A percentile compares a stretch with the other conserved stretches of the same genome.
phyloP scores from a whole-genome alignment of 2,797 vertebrate genomes.

The Platyrinchus mystaceus region DNA sequence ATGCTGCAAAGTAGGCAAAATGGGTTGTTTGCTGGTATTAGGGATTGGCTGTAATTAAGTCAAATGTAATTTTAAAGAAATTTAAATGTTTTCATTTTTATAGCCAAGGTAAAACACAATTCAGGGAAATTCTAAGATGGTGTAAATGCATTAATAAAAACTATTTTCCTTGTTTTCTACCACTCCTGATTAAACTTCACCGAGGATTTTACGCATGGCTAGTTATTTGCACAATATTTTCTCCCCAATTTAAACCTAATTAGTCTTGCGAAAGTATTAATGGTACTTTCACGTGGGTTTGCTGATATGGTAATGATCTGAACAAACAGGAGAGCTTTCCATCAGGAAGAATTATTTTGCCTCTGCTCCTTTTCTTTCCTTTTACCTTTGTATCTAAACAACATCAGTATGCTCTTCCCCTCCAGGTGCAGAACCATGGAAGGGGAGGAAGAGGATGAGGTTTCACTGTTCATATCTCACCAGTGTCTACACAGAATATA shows the following conservation, averaged over 20 bases:
- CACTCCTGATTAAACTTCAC: not conserved
- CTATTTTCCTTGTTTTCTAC: not conserved
- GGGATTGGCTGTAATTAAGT: slow-evolving; percentile 75
- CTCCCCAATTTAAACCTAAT: slow-evolving; percentile 61
- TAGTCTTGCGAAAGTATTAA: slow-evolving; percentile 51
- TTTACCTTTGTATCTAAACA: not conserved
- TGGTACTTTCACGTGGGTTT: slow-evolving; percentile 5
- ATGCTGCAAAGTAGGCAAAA: slow-evolving; percentile 62
- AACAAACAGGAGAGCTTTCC: slow-evolving; percentile 34
- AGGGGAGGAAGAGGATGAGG: not conserved
- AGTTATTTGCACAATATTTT: slow-evolving; percentile 38
- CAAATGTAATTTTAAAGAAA: slow-evolving; percentile 81
- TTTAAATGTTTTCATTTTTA: slow-evolving; percentile 81
- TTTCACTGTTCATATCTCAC: rapidly evolving
- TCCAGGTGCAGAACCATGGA: not conserved
- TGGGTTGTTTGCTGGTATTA: slow-evolving; percentile 68
- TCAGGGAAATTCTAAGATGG: slow-evolving; percentile 66
- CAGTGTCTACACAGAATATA: rapidly evolving
- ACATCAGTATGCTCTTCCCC: not conserved
- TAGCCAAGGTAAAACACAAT: slow-evolving; percentile 75
- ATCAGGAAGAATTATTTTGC: not conserved
- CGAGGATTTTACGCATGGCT: not conserved
- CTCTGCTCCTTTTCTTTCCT: not conserved
- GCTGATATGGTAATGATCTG: slow-evolving; percentile 7
- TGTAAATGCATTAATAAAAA: slow-evolving; percentile 52